A percentile compares a stretch with the other conserved stretches of the same genome.
Evolutionary conservation across 1,140 invertebrate genomes (phyloP).

Genomic region (Trinorchestia longiramus): DNA sequence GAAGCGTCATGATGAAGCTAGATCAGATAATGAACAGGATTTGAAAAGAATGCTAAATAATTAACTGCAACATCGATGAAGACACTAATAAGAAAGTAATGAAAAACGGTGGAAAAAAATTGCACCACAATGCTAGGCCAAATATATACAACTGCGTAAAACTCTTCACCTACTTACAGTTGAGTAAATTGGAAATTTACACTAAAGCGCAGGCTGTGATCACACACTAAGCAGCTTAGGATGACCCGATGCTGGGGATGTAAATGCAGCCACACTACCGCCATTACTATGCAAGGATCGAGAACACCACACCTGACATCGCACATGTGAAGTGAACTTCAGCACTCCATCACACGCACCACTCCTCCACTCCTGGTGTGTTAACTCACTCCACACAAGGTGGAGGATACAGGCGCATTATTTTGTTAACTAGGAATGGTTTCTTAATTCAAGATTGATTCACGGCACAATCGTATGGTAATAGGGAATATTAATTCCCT

Average conservation of each 20-base stretch:
- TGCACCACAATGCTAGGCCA: too few relatives aligned
- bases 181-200: not conserved
- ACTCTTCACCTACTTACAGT: not conserved
- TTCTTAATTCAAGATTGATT: not conserved
- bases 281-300: not conserved
- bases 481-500: too few relatives aligned
- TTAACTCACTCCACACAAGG: not conserved
- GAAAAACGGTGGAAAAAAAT: too few relatives aligned
- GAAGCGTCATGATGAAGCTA: too few relatives aligned
- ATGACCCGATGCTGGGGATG: not conserved
- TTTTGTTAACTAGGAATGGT: not conserved
- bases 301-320: not conserved
- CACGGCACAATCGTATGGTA: too few relatives aligned
- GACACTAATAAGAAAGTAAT: too few relatives aligned
- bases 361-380: not conserved
- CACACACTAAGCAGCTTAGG: not conserved
- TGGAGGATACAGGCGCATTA: not conserved
- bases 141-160: too few relatives aligned
- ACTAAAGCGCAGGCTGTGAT: not conserved
- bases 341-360: not conserved
- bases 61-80: too few relatives aligned
- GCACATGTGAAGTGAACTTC: not conserved
- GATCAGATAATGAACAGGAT: too few relatives aligned
- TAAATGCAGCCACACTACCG: not conserved
- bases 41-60: too few relatives aligned